These are phyloP conservation scores for Hesperophylax magnus DNA, from an alignment of 1,140 invertebrate genomes.

Conservation along the genomic window DNA sequence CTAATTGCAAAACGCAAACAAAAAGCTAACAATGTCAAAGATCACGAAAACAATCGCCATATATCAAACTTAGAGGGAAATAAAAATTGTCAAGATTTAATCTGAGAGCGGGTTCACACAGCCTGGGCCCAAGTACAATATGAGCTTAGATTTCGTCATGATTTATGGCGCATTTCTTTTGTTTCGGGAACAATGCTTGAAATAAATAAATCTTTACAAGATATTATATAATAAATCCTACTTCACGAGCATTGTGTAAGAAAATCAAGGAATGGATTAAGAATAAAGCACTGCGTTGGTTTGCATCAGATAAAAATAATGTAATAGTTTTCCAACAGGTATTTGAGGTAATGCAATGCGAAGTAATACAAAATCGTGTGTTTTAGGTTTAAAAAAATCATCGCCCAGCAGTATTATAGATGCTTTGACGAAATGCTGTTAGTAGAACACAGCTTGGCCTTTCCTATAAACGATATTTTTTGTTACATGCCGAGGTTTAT, in stretches of 20 bases:
- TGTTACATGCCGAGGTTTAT: too few relatives aligned
- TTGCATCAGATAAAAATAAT: too few relatives aligned
- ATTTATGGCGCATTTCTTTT: conserved; percentile 26
- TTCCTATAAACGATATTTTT: too few relatives aligned
- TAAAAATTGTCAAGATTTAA: conserved; percentile 25
- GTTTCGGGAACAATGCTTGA: conserved; percentile 16
- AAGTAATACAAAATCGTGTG: too few relatives aligned
- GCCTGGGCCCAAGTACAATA: conserved; percentile 7
- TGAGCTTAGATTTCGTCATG: conserved; percentile 9
- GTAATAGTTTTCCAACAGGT: too few relatives aligned
- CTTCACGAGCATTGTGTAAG: neutral
- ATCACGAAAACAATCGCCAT: conserved; percentile 8
- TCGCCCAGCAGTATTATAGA: too few relatives aligned
- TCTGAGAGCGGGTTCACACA: conserved; percentile 14
- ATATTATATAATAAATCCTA: conserved; percentile 10
- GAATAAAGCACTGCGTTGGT: neutral
- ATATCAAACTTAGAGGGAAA: conserved; percentile 11
- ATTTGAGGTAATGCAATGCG: too few relatives aligned
- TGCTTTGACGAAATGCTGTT: too few relatives aligned
- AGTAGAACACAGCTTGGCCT: too few relatives aligned
- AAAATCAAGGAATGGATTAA: neutral
- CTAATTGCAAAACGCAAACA: conserved; percentile 27
- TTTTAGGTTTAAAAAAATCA: too few relatives aligned
- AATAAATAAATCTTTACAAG: conserved; percentile 14
- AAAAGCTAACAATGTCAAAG: conserved; percentile 31